A percentile compares a stretch with the other conserved stretches of the same genome.
Evolutionary conservation across 2,113 vertebrate genomes (phyloP).

Genomic region (Sander vitreus): DNA sequence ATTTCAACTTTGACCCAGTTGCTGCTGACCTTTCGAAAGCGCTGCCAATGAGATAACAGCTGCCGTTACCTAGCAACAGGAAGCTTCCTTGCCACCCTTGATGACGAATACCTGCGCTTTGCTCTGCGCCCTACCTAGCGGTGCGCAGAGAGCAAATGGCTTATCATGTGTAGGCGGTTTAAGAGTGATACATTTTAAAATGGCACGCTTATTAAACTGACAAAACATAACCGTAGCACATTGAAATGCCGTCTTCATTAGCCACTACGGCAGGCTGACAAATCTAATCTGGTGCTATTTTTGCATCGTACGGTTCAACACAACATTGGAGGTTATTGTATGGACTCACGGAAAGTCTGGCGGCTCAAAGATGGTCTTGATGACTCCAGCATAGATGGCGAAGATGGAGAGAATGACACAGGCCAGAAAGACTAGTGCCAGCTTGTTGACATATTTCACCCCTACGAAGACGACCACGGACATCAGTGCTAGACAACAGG

Average conservation of each 20-base stretch:
- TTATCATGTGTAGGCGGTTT: no score
- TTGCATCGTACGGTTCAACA: no score
- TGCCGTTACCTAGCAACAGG: no score
- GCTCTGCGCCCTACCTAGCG: no score
- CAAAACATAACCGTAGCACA: neutral
- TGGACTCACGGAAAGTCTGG: constrained; percentile 91
- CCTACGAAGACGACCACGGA: constrained; percentile 94
- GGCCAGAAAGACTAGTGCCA: constrained; percentile 94
- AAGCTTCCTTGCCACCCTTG: no score
- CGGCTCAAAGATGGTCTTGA: constrained; percentile 93
- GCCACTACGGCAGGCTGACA: neutral
- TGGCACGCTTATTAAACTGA: neutral
- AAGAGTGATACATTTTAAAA: neutral
- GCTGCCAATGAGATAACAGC: no score
- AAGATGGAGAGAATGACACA: constrained; percentile 96
- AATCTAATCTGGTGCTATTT: neutral
- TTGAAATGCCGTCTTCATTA: neutral
- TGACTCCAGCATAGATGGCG: constrained; percentile 95
- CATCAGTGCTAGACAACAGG: constrained; percentile 91
- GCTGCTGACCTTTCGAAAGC: no score
- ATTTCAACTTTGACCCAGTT: no score
- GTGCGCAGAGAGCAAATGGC: no score
- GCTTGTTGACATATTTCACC: constrained; percentile 97
- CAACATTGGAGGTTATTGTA: no score
- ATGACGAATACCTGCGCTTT: no score